These are phyloP conservation scores for Calameuta idolon DNA, from an alignment of 2,888 invertebrate genomes.

Conservation along the genomic window DNA sequence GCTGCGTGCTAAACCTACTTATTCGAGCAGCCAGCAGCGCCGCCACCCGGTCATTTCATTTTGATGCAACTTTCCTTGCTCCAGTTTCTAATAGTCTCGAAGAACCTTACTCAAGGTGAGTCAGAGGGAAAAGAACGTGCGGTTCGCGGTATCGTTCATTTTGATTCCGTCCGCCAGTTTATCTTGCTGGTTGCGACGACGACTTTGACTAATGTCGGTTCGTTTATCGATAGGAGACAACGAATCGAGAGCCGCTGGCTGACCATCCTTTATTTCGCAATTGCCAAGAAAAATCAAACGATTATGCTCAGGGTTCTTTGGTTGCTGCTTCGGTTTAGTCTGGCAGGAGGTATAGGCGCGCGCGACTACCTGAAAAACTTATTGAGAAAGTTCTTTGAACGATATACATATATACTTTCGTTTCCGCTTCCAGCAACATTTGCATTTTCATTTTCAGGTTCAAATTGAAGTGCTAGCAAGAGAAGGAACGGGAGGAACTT, in stretches of 20 bases:
- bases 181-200: constrained; percentile 26
- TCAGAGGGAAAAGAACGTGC: constrained; percentile 18
- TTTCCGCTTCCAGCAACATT: background rate
- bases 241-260: background rate
- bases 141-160: constrained; percentile 25
- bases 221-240: constrained; percentile 34
- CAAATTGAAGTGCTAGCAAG: background rate
- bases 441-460: background rate
- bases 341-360: too few species aligned
- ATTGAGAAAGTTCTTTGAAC: background rate
- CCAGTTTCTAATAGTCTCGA: background rate
- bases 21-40: background rate
- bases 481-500: background rate
- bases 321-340: too few species aligned
- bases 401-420: too few species aligned
- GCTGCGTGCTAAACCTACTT: background rate
- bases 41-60: background rate
- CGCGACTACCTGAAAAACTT: too few species aligned
- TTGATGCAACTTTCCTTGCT: background rate
- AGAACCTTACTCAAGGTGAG: background rate
- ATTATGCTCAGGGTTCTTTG: background rate
- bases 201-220: constrained; percentile 40
- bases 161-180: constrained; percentile 34
- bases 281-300: background rate
- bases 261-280: background rate